phyloP scores from a whole-genome alignment of 1,140 invertebrate species.

The Atopsyche davidsoni region DNA sequence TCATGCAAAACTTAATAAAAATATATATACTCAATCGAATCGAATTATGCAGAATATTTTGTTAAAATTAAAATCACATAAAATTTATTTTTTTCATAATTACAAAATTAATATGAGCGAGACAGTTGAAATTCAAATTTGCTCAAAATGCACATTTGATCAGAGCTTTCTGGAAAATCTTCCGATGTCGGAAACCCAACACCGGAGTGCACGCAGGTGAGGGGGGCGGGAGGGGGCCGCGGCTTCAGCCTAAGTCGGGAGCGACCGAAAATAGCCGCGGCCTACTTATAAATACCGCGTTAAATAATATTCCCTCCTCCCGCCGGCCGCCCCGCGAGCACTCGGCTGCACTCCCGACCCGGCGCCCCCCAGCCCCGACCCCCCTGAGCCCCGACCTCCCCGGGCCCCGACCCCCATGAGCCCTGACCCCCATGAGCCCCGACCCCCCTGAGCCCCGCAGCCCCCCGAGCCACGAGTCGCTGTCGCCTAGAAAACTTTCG shows the following conservation, averaged over 20 bases:
- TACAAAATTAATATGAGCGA: no score
- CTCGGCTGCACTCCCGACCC: conserved; percentile 33
- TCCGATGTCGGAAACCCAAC: no score
- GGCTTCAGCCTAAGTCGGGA: conserved; percentile 46
- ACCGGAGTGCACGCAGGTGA: not conserved
- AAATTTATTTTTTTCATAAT: no score
- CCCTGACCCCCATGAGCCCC: conserved; percentile 25
- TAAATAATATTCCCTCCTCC: conserved; percentile 21
- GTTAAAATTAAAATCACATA: no score
- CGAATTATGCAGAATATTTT: no score
- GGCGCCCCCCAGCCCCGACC: conserved; percentile 24
- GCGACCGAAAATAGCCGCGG: conserved; percentile 29
- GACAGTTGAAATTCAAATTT: no score
- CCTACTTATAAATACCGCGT: conserved; percentile 26
- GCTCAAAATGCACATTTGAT: no score
- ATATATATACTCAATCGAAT: no score
- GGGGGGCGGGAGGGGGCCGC: conserved; percentile 34
- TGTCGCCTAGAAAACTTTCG: conserved; percentile 4
- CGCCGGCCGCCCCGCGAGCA: conserved; percentile 28
- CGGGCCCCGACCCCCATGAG: conserved; percentile 3
- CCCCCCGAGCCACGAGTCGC: no score
- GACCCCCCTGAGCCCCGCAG: not conserved
- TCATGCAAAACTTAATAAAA: no score
- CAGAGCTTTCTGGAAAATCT: no score
- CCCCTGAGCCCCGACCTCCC: not conserved